These are phyloP conservation scores for Amblyornis subalaris DNA, from an alignment of 2,113 vertebrate genomes.

Conservation along the genomic window DNA sequence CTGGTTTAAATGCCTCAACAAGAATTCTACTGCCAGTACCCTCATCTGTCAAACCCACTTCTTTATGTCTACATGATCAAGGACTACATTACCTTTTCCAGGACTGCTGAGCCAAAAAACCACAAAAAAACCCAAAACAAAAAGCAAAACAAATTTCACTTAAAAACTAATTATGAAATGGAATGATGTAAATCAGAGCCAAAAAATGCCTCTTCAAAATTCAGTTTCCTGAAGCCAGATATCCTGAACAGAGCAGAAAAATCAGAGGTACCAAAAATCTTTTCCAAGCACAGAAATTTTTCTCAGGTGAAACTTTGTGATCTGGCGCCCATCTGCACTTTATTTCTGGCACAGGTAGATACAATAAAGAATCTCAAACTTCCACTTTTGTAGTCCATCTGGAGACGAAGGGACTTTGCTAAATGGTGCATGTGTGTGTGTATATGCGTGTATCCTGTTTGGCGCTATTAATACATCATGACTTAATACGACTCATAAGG, in stretches of 20 bases:
- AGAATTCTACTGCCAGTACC: neutral
- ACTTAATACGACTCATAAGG: neutral
- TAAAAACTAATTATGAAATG: neutral
- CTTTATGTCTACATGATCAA: neutral
- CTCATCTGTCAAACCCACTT: neutral
- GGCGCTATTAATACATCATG: neutral
- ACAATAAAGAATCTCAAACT: neutral
- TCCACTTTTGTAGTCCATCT: neutral
- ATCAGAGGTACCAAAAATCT: neutral
- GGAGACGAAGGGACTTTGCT: neutral
- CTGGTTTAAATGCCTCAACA: neutral
- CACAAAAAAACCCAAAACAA: neutral
- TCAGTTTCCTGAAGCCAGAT: neutral
- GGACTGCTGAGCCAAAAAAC: neutral
- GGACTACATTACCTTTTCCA: neutral
- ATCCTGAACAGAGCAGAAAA: neutral
- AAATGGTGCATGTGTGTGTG: neutral
- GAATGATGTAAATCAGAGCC: neutral
- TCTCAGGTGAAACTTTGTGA: neutral
- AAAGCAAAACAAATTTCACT: neutral
- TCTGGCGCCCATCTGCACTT: neutral
- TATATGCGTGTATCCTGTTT: neutral
- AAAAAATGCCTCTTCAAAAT: neutral
- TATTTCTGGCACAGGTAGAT: neutral
- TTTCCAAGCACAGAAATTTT: neutral